Base-by-base conservation (phyloP, 2,888 invertebrate genomes). In the Oscheius onirici region DNA sequence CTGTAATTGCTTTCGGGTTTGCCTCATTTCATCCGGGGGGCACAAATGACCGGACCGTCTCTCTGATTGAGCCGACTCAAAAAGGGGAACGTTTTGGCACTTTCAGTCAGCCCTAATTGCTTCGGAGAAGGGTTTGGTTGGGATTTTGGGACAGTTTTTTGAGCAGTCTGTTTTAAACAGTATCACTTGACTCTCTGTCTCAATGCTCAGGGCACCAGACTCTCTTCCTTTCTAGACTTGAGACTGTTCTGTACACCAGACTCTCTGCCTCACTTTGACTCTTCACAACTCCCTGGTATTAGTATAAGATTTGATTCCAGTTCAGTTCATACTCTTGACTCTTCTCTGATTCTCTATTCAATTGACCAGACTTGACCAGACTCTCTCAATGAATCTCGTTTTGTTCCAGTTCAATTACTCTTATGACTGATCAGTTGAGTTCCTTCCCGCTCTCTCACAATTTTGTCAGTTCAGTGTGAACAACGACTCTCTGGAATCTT, bases 211-310 rank as follows among this genome's bases (percentile, higher is more conserved):
- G n/a, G n/a, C n/a, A n/a, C n/a, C n/a, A n/a, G n/a, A 43, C 43
- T 43, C 13, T 43, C 43, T 43, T 13, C 13, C 43, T 43, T 43
- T 43, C 8, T 43, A 8, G 10, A 11, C 10, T 43, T 43, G 13
- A 13, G 22, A 10, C 22, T 46, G 11, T 34, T 34, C 46, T n/a
- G 20, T 34, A 17, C 44, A n/a, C n/a, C 28, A 11, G 8, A 22
- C 34, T 46, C 65, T 49, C 44, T 49, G 26, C 49, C 34, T 63
- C 17, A 13, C 51, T 28, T 34, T 40, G 28, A 17, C n/a, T 58
- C 17, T 40, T 17, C 51, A 6, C 17, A 51, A 6, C 15, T n/a
- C 6, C 11, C 51, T 17, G n/a, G n/a, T n/a, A n/a, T n/a, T n/a
- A n/a, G n/a, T n/a, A n/a, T n/a, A n/a, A n/a, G n/a, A n/a, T n/a